Evolutionary conservation across 2,888 invertebrate species (phyloP).

Genomic region (Caenorhabditis sp.): DNA sequence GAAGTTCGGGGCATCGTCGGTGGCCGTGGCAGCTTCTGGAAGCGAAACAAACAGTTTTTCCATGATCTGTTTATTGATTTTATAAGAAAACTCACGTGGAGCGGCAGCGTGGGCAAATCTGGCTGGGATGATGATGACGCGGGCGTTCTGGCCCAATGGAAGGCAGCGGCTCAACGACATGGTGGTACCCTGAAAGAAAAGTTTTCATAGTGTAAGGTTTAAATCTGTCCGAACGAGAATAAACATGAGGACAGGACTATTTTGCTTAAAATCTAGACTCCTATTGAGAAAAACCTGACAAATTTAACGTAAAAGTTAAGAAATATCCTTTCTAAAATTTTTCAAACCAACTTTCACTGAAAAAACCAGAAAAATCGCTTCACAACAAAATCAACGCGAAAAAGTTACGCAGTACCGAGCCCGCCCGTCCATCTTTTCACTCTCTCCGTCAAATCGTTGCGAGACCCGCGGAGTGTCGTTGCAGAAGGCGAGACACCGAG

Average conservation of each 20-base stretch:
- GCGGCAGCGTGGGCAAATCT: constrained; percentile 72
- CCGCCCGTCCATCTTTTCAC: constrained; percentile 51
- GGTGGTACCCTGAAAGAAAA: constrained; percentile 63
- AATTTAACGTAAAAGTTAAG: too few relatives aligned
- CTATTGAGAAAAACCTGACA: neutral
- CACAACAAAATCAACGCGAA: neutral
- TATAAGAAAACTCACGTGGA: constrained; percentile 61
- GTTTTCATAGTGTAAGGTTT: neutral
- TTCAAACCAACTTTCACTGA: neutral
- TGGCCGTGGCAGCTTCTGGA: constrained; percentile 65
- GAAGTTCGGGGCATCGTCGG: constrained; percentile 77
- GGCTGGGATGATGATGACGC: constrained; percentile 71
- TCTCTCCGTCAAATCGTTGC: constrained; percentile 32
- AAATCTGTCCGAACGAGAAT: too few relatives aligned
- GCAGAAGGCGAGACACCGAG: constrained; percentile 24
- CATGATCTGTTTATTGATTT: neutral
- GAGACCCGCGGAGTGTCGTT: constrained; percentile 62
- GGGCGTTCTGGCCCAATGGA: constrained; percentile 74
- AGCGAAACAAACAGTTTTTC: neutral
- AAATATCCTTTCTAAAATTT: neutral
- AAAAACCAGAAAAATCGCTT: constrained; percentile 1
- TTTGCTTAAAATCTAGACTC: neutral
- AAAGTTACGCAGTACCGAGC: constrained; percentile 56
- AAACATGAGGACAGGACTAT: neutral
- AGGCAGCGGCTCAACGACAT: constrained; percentile 77